A percentile compares a stretch with the other conserved stretches of the same genome.
These are phyloP conservation scores for Magallana gigas DNA, from an alignment of 1,140 invertebrate genomes.

Conservation along the genomic window DNA sequence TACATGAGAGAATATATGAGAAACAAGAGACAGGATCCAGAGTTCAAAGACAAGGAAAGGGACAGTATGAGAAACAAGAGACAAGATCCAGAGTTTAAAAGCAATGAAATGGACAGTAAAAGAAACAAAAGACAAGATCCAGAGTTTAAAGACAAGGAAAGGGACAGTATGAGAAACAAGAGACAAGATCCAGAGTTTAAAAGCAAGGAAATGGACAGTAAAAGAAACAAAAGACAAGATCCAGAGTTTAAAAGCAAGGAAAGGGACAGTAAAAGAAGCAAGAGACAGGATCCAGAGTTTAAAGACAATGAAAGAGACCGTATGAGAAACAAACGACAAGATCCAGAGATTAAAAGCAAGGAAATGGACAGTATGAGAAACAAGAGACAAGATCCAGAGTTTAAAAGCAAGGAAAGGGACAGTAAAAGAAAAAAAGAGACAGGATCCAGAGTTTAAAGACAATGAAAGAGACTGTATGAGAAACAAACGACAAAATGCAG, in stretches of 20 bases:
- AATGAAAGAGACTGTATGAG: slow-evolving; percentile 14
- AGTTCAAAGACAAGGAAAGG: too few relatives aligned
- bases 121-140: too few relatives aligned
- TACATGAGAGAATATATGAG: slow-evolving; percentile 6
- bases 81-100: too few relatives aligned
- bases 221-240: slow-evolving; percentile 11
- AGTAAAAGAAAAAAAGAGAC: too few relatives aligned
- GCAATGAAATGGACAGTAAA: too few relatives aligned
- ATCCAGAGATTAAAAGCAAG: not conserved
- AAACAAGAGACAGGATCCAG: too few relatives aligned
- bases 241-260: slow-evolving; percentile 44
- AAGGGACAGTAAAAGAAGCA: slow-evolving; percentile 35
- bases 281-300: not conserved
- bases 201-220: not conserved
- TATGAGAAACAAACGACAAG: slow-evolving; percentile 17
- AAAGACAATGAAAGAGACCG: not conserved
- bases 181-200: slow-evolving; percentile 25
- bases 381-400: too few relatives aligned
- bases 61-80: too few relatives aligned
- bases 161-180: not conserved
- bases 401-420: too few relatives aligned
- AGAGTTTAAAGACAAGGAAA: too few relatives aligned
- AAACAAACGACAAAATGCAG: slow-evolving; percentile 20
- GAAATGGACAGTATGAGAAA: not conserved
- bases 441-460: not conserved